Conservation (phyloP, 2,113 vertebrate genomes). For the Xenopus tropicalis region UCB_Xtro_10.0 CM004448.2:128718001-128718500, state of each 20-base stretch:
- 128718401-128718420: neutral
- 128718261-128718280: conserved; percentile 26
- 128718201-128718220: conserved; percentile 36
- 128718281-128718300: conserved; percentile 32
- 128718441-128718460: too few species aligned
- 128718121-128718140: conserved; percentile 41
- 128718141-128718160: conserved; percentile 40
- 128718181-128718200: conserved; percentile 33
- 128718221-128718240: conserved; percentile 9
- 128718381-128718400: conserved; percentile 14
- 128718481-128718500: too few species aligned
- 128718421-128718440: too few species aligned
- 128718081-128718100: conserved; percentile 20
- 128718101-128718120: conserved; percentile 38
- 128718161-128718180: conserved; percentile 34
- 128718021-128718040: conserved; percentile 17
- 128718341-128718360: conserved; percentile 28
- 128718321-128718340: neutral
- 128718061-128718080: conserved; percentile 34
- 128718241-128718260: conserved; percentile 26
- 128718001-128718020: conserved; percentile 1
- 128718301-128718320: conserved; percentile 15
- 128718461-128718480: too few species aligned
- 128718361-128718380: conserved; percentile 27
- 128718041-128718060: conserved; percentile 7